These are phyloP conservation scores for Leptonema lineaticorne DNA, from an alignment of 1,140 invertebrate species.

Conservation along the genomic window DNA sequence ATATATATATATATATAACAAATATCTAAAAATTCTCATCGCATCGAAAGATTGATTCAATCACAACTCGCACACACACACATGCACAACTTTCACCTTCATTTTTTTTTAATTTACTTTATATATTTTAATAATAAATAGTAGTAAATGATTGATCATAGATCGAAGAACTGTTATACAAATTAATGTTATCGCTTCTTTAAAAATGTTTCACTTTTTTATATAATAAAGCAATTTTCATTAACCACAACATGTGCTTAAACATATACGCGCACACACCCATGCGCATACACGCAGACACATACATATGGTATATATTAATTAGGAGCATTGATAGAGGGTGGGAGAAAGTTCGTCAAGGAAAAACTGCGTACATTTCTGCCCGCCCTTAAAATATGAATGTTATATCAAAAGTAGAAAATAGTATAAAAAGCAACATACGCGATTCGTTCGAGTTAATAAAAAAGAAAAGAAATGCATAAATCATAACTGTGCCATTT, in stretches of 20 bases:
- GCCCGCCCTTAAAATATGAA: no score
- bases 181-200: neutral
- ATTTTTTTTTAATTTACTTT: no score
- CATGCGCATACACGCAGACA: neutral
- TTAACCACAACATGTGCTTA: constrained; percentile 2
- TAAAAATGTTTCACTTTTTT: neutral
- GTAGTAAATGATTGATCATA: neutral
- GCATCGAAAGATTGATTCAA: constrained; percentile 11
- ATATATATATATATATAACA: constrained; percentile 10
- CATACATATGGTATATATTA: neutral
- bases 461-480: no score
- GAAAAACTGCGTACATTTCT: neutral
- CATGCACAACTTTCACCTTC: no score
- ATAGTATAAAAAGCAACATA: no score
- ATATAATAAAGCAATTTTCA: neutral
- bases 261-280: constrained; percentile 4
- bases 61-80: no score
- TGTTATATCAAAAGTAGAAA: no score
- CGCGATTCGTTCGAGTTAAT: no score
- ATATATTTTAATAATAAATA: neutral
- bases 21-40: constrained; percentile 30
- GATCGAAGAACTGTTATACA: neutral
- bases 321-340: neutral
- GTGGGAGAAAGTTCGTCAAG: neutral
- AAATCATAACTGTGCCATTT: no score